Conservation (phyloP, 2,888 invertebrate species). For the Machimus atricapillus region DNA sequence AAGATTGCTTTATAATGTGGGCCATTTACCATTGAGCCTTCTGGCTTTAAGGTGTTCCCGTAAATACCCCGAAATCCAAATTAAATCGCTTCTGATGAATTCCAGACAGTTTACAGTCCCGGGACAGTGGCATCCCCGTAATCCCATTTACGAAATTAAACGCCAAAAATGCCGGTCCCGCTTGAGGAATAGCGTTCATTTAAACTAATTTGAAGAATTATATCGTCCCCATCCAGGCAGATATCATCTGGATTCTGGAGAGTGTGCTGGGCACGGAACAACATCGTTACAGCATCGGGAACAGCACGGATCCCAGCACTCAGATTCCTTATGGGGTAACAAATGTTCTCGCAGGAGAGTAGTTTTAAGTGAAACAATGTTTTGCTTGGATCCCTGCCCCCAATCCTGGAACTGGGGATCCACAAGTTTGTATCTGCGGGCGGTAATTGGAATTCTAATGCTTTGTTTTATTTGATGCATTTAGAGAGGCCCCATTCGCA, state of each 20-base stretch:
- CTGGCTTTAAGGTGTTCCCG: slow-evolving; percentile 5
- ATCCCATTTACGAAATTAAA: slow-evolving; percentile 34
- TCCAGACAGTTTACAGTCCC: neutral
- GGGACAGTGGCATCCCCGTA: neutral
- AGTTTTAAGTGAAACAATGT: slow-evolving; percentile 36
- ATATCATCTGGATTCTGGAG: neutral
- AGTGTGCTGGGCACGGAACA: neutral
- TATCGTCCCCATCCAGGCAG: slow-evolving; percentile 4
- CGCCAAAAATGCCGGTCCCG: slow-evolving; percentile 18
- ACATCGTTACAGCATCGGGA: neutral
- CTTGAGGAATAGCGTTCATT: slow-evolving; percentile 6
- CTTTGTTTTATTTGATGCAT: slow-evolving; percentile 9
- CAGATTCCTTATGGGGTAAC: slow-evolving; percentile 29
- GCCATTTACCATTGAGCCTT: neutral
- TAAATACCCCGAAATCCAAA: slow-evolving; percentile 12
- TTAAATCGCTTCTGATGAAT: slow-evolving; percentile 17
- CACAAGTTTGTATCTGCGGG: neutral
- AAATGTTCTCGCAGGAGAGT: slow-evolving; percentile 34
- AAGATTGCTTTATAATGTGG: slow-evolving; percentile 3
- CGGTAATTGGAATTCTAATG: neutral
- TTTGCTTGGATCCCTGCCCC: neutral
- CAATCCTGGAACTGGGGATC: neutral
- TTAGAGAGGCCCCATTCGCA: slow-evolving; percentile 7
- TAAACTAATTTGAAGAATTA: slow-evolving; percentile 35
- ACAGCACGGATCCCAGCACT: neutral